phyloP scores from a whole-genome alignment of 2,797 vertebrate species.

The Rhabdomys pumilio region DNA sequence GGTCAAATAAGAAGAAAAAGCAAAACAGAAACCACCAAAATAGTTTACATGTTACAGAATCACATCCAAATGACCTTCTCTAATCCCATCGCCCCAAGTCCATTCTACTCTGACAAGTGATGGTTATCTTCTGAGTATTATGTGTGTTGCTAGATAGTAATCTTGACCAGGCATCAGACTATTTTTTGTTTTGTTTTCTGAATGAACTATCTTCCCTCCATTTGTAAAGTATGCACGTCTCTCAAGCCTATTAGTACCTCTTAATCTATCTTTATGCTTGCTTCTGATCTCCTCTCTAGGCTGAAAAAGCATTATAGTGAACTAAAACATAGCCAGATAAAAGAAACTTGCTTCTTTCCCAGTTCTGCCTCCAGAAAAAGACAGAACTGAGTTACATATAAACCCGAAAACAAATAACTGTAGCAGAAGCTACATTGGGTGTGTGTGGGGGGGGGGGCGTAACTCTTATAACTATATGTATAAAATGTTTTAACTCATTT shows the following conservation, averaged over 20 bases:
- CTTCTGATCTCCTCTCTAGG: background rate
- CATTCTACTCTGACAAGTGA: background rate
- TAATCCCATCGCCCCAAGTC: background rate
- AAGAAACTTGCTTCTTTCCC: background rate
- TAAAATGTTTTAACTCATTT: background rate
- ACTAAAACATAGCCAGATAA: background rate
- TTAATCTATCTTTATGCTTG: background rate
- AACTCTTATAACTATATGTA: background rate
- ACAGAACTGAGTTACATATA: background rate
- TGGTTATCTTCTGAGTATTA: background rate
- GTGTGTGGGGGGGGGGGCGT: too few species aligned
- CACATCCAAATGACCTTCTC: background rate
- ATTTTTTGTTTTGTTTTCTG: background rate
- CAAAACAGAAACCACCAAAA: background rate
- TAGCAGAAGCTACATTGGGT: background rate
- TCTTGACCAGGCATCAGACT: background rate
- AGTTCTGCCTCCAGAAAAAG: background rate
- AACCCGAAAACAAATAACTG: background rate
- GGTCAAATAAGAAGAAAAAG: slow-evolving; percentile 5
- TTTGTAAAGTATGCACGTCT: background rate
- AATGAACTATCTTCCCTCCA: background rate
- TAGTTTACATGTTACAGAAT: background rate
- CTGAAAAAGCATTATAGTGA: background rate
- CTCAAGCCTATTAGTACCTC: background rate
- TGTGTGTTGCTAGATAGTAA: background rate